These are phyloP conservation scores for Empidonax traillii DNA, from an alignment of 2,113 vertebrate species.

Conservation along the genomic window DNA sequence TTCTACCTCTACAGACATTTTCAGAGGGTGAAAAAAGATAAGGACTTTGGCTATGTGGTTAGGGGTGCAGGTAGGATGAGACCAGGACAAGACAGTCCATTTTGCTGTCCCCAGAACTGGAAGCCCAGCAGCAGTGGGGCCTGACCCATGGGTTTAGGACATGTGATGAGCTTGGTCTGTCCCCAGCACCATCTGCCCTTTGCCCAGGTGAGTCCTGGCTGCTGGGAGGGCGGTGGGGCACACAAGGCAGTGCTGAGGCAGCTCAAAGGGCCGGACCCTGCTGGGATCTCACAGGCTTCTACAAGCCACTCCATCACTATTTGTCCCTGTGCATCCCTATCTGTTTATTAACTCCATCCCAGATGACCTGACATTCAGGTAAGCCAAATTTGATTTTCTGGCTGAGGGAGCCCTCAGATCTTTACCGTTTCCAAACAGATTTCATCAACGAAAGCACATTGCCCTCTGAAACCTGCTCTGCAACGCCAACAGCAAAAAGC, in stretches of 20 bases:
- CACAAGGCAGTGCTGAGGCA: background rate
- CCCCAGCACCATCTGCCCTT: background rate
- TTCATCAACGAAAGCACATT: background rate
- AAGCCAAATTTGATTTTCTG: background rate
- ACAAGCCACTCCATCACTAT: background rate
- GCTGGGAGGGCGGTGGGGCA: background rate
- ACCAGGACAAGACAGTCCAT: accelerated
- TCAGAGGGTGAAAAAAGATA: no score
- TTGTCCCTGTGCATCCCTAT: background rate
- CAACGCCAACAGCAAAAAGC: background rate
- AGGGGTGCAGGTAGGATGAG: background rate
- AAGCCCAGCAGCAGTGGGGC: background rate
- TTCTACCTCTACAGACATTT: background rate
- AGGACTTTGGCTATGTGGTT: background rate
- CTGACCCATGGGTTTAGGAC: background rate
- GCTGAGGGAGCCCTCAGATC: background rate
- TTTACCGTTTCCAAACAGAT: background rate
- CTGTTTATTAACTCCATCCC: constrained; percentile 1
- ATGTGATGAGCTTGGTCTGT: accelerated
- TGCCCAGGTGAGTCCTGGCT: accelerated
- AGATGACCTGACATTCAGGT: background rate
- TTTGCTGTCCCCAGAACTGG: background rate
- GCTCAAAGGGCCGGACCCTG: background rate
- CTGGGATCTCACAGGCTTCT: background rate
- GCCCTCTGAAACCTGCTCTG: background rate